Conservation (phyloP, 2,113 vertebrate genomes). For the Cyprinodon tularosa region DNA sequence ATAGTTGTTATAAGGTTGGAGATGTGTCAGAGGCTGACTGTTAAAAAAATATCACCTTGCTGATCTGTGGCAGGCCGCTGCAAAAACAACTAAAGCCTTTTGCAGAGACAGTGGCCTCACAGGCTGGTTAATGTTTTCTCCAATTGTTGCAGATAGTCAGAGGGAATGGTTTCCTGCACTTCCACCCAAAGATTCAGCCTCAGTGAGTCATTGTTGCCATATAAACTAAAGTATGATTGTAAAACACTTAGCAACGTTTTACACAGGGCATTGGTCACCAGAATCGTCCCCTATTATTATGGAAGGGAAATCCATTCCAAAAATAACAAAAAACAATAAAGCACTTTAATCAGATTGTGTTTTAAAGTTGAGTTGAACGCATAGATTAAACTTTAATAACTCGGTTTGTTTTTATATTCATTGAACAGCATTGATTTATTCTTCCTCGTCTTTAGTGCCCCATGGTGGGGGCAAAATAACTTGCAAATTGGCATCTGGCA, state of each 20-base stretch:
- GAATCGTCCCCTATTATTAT: neutral
- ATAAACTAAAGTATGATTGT: conserved; percentile 42
- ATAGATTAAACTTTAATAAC: neutral
- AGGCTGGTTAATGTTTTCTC: conserved; percentile 61
- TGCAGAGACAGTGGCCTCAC: conserved; percentile 3
- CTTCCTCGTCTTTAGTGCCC: neutral
- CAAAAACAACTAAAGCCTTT: neutral
- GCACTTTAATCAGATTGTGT: neutral
- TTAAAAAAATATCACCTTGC: neutral
- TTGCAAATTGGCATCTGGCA: neutral
- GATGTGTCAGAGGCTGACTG: neutral
- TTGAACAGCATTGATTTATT: neutral
- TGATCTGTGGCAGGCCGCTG: neutral
- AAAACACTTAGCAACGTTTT: conserved; percentile 47
- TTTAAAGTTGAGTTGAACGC: neutral
- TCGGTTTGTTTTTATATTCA: neutral
- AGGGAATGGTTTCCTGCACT: conserved; percentile 50
- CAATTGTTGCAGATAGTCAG: conserved; percentile 44
- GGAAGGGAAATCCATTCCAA: neutral
- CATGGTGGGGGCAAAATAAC: neutral
- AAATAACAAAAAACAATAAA: neutral
- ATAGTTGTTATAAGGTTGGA: neutral
- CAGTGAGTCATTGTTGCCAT: conserved; percentile 62
- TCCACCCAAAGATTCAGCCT: conserved; percentile 41
- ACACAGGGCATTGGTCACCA: neutral